A percentile compares a stretch with the other conserved stretches of the same genome.
Conservation (phyloP, 2,888 invertebrate species). For the Colostygia pectinataria region DNA sequence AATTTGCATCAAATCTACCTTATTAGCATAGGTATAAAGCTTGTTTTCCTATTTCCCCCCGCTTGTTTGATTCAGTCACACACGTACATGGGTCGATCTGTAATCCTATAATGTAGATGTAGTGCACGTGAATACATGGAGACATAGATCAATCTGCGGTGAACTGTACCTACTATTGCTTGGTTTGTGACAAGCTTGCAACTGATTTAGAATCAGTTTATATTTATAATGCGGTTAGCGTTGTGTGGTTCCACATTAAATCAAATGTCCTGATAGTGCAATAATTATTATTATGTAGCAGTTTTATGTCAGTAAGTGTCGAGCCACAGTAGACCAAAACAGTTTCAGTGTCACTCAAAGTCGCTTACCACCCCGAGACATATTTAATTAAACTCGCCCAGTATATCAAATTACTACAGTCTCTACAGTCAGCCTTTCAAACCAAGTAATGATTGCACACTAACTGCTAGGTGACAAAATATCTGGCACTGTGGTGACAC, state of each 20-base stretch:
- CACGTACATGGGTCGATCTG: conserved; percentile 14
- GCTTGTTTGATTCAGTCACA: conserved; percentile 20
- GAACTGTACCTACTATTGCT: conserved; percentile 13
- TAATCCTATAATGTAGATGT: conserved; percentile 12
- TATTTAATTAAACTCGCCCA: too few relatives aligned
- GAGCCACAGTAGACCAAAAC: too few relatives aligned
- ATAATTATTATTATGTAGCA: too few relatives aligned
- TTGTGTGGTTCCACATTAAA: not conserved
- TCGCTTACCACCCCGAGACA: too few relatives aligned
- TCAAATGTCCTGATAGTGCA: too few relatives aligned
- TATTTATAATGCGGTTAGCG: conserved; percentile 3
- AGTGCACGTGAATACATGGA: conserved; percentile 10
- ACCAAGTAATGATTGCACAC: too few relatives aligned
- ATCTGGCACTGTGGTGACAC: too few relatives aligned
- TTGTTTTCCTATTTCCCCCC: conserved; percentile 14
- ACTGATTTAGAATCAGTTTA: conserved; percentile 20
- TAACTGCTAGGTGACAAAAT: too few relatives aligned
- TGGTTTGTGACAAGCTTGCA: conserved; percentile 9
- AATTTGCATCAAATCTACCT: conserved; percentile 17
- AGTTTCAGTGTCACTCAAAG: too few relatives aligned
- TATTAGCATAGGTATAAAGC: conserved; percentile 28
- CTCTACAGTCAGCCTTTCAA: too few relatives aligned
- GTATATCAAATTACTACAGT: too few relatives aligned
- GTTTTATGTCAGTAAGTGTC: too few relatives aligned
- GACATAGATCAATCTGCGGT: conserved; percentile 26